A percentile compares a stretch with the other conserved stretches of the same genome.
These are phyloP conservation scores for Neria commutata DNA, from an alignment of 2,888 invertebrate species.

Conservation along the genomic window DNA sequence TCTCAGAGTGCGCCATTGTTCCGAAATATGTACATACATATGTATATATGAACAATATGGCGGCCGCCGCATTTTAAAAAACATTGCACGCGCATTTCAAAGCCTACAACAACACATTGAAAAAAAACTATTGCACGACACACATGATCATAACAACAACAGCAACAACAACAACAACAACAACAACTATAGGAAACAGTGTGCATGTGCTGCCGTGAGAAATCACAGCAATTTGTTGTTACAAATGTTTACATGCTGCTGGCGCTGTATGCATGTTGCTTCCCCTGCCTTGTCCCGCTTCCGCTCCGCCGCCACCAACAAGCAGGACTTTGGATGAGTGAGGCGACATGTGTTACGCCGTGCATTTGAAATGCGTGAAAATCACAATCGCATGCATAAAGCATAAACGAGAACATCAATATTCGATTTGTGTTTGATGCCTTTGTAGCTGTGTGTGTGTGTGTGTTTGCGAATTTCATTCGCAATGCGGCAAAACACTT, in stretches of 20 bases:
- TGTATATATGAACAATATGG: too few relatives aligned
- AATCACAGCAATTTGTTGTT: background rate
- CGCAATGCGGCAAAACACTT: background rate
- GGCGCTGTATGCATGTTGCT: background rate
- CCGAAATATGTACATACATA: too few relatives aligned
- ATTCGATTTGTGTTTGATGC: constrained; percentile 21
- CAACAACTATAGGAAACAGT: background rate
- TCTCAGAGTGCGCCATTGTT: too few relatives aligned
- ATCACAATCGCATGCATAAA: too few relatives aligned
- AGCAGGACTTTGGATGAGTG: too few relatives aligned
- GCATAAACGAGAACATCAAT: constrained; percentile 25
- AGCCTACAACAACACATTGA: too few relatives aligned
- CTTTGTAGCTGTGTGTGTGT: background rate
- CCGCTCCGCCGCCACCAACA: too few relatives aligned
- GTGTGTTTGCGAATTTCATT: constrained; percentile 15
- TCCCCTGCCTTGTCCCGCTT: background rate
- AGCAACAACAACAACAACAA: constrained; percentile 22
- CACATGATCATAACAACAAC: constrained; percentile 22
- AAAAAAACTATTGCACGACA: too few relatives aligned
- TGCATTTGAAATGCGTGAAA: constrained; percentile 24
- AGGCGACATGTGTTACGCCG: constrained; percentile 1
- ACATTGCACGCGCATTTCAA: too few relatives aligned
- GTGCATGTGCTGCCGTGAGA: constrained; percentile 4
- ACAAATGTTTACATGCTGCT: constrained; percentile 3
- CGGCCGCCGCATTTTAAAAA: too few relatives aligned